These are phyloP conservation scores for Lydus trimaculatus DNA, from an alignment of 2,888 invertebrate species.

Conservation along the genomic window DNA sequence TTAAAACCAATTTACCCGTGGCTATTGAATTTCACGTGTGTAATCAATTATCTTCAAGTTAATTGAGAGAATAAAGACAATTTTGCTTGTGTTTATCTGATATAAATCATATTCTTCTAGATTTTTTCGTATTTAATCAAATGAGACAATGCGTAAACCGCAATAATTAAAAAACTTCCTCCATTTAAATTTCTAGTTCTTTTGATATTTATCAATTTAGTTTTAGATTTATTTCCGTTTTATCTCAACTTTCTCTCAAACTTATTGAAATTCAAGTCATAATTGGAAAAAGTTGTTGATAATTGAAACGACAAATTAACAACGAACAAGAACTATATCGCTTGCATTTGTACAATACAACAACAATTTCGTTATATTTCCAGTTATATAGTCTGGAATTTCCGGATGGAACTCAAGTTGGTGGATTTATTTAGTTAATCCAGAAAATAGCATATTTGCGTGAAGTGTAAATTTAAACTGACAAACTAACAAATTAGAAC, in stretches of 20 bases:
- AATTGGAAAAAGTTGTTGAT: not conserved
- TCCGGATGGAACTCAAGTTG: constrained; percentile 17
- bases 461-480: constrained; percentile 18
- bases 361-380: constrained; percentile 11
- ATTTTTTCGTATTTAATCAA: not conserved
- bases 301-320: not conserved
- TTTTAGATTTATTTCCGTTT: too few species aligned
- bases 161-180: constrained; percentile 1
- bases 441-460: constrained; percentile 15
- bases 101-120: not conserved
- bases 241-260: not conserved
- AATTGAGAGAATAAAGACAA: too few species aligned
- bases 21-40: too few species aligned
- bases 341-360: not conserved
- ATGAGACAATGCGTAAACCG: not conserved
- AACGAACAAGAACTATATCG: not conserved
- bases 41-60: too few species aligned
- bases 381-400: constrained; percentile 16
- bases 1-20: too few species aligned
- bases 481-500: constrained; percentile 25
- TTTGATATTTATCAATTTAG: too few species aligned
- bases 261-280: not conserved
- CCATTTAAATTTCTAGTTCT: too few species aligned
- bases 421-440: constrained; percentile 27
- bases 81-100: too few species aligned